Base-by-base conservation (phyloP, 2,888 invertebrate genomes). In the Epicampocera succincta region DNA sequence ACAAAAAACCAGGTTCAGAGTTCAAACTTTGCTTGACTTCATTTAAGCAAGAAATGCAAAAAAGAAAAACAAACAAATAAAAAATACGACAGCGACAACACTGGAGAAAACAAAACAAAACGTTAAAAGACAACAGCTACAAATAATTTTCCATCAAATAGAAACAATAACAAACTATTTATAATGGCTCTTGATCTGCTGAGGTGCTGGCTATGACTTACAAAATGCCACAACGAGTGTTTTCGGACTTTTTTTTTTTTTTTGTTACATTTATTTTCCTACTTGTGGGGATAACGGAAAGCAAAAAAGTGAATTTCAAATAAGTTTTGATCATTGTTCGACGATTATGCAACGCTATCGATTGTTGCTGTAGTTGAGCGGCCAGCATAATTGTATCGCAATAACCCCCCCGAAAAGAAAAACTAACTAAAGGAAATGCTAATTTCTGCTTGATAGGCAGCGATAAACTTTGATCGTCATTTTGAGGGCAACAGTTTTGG, bases 381-480 rank as follows among this genome's bases (percentile, higher is more conserved):
- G 4, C 71, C 56, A 42, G 15, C 40, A 48, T 25, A 72, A 66
- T 60, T 72, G 38, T 46, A 12, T 50, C 60, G 46, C 9, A 19
- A 65, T 42, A 8, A 38, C 33, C 5, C 3, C 29, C 3, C 6
- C 29, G 44, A 60, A 50, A n/a, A n/a, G n/a, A n/a, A n/a, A 63
- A 19, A 46, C 54, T 15, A 38, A 56, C 33, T 19, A 5, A 13
- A 21, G 63, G 69, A 77, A 78, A 82, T 82, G 82, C 78, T 78
- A 82, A 82, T 76, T 82, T 82, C 33, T 56, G 48, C 42, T 71
- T 71, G 78, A 78, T 82, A 78, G 69, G 19, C 52, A 46, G 25
- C 58, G 82, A 82, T 82, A 82, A 82, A 82, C 82, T 82, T 78
- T 82, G 82, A 82, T 74, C 77, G 65, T 69, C 74, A 74, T 50